Percentiles rank a stretch among this genome's conserved stretches.
These are phyloP conservation scores for Microchirus variegatus DNA, from an alignment of 2,797 vertebrate genomes.

Conservation along the genomic window DNA sequence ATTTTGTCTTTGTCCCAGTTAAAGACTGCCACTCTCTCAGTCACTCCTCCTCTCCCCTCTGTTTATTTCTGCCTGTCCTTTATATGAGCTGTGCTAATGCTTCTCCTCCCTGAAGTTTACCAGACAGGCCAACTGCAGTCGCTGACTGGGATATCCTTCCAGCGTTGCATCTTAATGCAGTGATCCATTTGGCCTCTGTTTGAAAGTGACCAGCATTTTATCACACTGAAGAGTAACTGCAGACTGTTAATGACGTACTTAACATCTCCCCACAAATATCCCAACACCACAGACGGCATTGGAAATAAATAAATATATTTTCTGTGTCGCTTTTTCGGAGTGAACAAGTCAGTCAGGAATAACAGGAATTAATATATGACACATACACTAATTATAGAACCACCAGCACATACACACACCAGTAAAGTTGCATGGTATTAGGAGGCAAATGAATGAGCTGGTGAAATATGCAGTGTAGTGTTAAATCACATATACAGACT, in stretches of 20 bases:
- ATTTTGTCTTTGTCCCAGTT: conserved; percentile 80
- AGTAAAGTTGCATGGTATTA: conserved; percentile 2
- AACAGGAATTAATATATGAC: neutral
- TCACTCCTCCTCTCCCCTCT: conserved; percentile 47
- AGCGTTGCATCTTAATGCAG: conserved; percentile 35
- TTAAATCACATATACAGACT: conserved; percentile 7
- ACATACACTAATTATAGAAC: neutral
- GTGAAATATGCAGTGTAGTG: conserved; percentile 24
- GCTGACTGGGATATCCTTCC: conserved; percentile 28
- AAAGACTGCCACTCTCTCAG: conserved; percentile 64
- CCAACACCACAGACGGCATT: neutral
- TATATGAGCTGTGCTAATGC: conserved; percentile 51
- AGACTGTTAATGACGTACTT: conserved; percentile 22
- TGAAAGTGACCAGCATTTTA: conserved; percentile 48
- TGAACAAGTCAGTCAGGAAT: conserved; percentile 3
- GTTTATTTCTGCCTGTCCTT: conserved; percentile 51
- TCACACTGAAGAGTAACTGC: conserved; percentile 23
- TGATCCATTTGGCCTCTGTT: conserved; percentile 32
- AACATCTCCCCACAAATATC: neutral
- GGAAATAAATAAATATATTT: neutral
- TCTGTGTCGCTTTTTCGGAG: neutral
- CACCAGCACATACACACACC: neutral
- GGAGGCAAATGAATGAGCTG: conserved; percentile 5
- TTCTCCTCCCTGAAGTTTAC: conserved; percentile 62
- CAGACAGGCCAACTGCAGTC: conserved; percentile 57